Percentiles rank a stretch among this genome's conserved stretches.
phyloP scores from a whole-genome alignment of 2,113 vertebrate species.

The Morone chrysops region DNA sequence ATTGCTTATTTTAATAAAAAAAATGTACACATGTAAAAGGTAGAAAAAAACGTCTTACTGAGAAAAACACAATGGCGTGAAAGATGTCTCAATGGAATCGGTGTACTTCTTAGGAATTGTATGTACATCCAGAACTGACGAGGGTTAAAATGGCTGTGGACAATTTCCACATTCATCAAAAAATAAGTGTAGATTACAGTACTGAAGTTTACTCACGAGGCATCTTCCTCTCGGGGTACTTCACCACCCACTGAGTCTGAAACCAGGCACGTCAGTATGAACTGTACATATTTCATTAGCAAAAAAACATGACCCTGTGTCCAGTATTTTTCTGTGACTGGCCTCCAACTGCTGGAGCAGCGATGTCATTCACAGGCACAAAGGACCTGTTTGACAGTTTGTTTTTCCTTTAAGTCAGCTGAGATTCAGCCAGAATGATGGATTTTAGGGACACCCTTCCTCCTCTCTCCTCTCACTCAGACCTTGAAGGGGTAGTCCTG shows the following conservation, averaged over 20 bases:
- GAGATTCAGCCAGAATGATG: background rate
- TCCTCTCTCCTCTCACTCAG: constrained; percentile 77
- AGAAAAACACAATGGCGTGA: constrained; percentile 73
- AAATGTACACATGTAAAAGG: constrained; percentile 82
- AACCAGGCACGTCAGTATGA: constrained; percentile 45
- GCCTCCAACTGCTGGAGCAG: constrained; percentile 55
- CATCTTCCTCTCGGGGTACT: constrained; percentile 13
- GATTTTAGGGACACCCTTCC: constrained; percentile 3
- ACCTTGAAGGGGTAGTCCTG: constrained; percentile 97
- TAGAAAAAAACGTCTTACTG: constrained; percentile 78
- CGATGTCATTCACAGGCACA: constrained; percentile 32
- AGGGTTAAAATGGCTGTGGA: constrained; percentile 35
- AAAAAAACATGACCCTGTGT: constrained; percentile 58
- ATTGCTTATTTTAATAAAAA: constrained; percentile 78
- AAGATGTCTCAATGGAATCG: constrained; percentile 69
- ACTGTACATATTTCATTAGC: constrained; percentile 42
- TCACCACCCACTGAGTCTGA: constrained; percentile 40
- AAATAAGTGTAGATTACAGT: constrained; percentile 67
- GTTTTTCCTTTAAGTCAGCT: constrained; percentile 1
- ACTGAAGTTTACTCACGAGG: constrained; percentile 47
- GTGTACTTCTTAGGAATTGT: constrained; percentile 58
- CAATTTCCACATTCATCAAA: constrained; percentile 51
- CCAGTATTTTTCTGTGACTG: constrained; percentile 60
- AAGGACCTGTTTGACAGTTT: constrained; percentile 16
- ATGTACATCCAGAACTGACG: constrained; percentile 59